A percentile compares a stretch with the other conserved stretches of the same genome.
These are phyloP conservation scores for Nephrotoma appendiculata DNA, from an alignment of 2,888 invertebrate genomes.

Conservation along the genomic window DNA sequence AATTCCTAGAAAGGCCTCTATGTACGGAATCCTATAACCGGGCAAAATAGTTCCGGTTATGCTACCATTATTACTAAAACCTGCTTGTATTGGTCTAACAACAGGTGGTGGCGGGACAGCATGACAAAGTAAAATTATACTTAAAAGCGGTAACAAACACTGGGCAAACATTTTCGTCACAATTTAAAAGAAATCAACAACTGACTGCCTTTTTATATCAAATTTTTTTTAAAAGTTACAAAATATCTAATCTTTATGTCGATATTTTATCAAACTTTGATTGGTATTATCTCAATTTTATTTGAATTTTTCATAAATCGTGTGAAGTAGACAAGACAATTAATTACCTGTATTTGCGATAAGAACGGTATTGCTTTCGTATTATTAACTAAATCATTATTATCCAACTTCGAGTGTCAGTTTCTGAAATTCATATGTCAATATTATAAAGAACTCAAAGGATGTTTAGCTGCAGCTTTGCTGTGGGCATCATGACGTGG, in stretches of 20 bases:
- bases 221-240: not conserved
- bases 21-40: constrained; percentile 19
- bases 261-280: not conserved
- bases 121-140: not conserved
- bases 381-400: too few species aligned
- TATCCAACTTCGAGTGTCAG: too few species aligned
- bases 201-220: not conserved
- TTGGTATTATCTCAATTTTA: not conserved
- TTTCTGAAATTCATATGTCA: too few species aligned
- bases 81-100: not conserved
- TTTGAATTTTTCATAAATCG: not conserved
- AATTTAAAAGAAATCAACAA: not conserved
- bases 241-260: not conserved
- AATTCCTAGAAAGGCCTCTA: constrained; percentile 28
- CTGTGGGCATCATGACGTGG: too few species aligned
- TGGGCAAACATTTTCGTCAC: not conserved
- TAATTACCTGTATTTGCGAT: too few species aligned
- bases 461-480: too few species aligned
- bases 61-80: constrained; percentile 16
- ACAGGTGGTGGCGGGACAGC: not conserved
- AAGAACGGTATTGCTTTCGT: too few species aligned
- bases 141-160: not conserved
- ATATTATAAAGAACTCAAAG: too few species aligned
- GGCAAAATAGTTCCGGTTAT: constrained; percentile 20
- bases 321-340: not conserved